phyloP scores from a whole-genome alignment of 2,888 invertebrate genomes.

The Rhaphigaster nebulosa region DNA sequence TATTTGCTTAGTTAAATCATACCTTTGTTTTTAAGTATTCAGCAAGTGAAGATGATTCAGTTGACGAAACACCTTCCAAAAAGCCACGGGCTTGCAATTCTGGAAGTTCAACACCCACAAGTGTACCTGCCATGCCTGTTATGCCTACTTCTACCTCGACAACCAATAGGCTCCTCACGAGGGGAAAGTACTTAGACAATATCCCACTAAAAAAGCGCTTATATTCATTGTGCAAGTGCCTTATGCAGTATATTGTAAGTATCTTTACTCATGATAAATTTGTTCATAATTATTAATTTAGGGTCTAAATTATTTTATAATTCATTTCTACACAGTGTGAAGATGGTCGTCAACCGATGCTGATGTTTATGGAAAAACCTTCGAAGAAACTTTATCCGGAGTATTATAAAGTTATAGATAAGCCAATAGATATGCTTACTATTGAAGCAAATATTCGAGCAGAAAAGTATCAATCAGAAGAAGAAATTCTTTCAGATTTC shows the following conservation, averaged over 20 bases:
- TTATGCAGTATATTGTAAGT: slow-evolving; percentile 78
- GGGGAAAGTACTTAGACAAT: slow-evolving; percentile 72
- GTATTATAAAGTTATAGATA: slow-evolving; percentile 90
- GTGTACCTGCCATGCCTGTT: background rate
- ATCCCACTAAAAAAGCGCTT: slow-evolving; percentile 84
- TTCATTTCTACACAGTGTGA: slow-evolving; percentile 70
- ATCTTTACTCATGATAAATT: slow-evolving; percentile 52
- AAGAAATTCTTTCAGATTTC: slow-evolving; percentile 75
- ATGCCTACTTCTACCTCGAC: slow-evolving; percentile 55
- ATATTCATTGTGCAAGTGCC: slow-evolving; percentile 82
- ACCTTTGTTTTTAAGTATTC: slow-evolving; percentile 69
- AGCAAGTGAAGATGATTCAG: slow-evolving; percentile 71
- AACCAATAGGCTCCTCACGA: slow-evolving; percentile 67
- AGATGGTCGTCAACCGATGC: slow-evolving; percentile 87
- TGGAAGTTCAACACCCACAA: slow-evolving; percentile 46
- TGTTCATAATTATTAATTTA: background rate
- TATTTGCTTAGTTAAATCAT: background rate
- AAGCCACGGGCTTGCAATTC: slow-evolving; percentile 34
- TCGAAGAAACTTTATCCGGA: slow-evolving; percentile 95
- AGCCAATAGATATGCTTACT: slow-evolving; percentile 94
- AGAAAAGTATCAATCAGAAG: slow-evolving; percentile 75
- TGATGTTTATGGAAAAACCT: slow-evolving; percentile 96
- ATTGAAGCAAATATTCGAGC: slow-evolving; percentile 91
- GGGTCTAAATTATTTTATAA: background rate
- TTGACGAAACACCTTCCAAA: slow-evolving; percentile 67